phyloP scores from a whole-genome alignment of 2,113 vertebrate genomes.

The Chelonoidis abingdonii region DNA sequence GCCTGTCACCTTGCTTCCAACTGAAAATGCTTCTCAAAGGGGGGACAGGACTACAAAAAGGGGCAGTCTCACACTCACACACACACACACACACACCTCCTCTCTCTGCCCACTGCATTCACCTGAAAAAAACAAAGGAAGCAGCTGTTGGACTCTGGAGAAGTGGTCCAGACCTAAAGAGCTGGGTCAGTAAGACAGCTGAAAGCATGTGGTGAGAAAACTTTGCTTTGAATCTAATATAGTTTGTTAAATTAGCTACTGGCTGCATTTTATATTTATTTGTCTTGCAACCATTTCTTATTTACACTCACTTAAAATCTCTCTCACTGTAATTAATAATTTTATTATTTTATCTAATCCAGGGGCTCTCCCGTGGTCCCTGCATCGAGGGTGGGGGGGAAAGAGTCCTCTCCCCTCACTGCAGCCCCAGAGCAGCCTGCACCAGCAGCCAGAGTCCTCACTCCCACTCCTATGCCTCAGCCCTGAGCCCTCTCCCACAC shows the following conservation, averaged over 20 bases:
- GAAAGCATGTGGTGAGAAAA: background rate
- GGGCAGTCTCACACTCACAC: background rate
- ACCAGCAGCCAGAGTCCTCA: too few species aligned
- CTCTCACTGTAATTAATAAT: background rate
- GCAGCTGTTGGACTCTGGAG: background rate
- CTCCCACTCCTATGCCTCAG: too few species aligned
- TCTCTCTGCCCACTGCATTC: background rate
- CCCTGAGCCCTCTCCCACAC: too few species aligned
- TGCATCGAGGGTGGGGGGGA: too few species aligned
- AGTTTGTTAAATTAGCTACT: too few species aligned
- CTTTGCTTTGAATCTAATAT: too few species aligned
- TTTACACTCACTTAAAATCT: too few species aligned
- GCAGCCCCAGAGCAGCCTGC: too few species aligned
- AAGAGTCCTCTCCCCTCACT: too few species aligned
- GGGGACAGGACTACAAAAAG: background rate
- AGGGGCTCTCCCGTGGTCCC: background rate
- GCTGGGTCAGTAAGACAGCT: background rate
- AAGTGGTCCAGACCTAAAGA: background rate
- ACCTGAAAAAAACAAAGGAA: background rate
- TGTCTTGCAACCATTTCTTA: background rate
- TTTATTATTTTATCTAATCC: background rate
- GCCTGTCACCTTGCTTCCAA: too few species aligned
- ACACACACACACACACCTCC: too few species aligned
- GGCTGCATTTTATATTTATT: background rate
- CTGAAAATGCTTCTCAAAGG: too few species aligned